These are phyloP conservation scores for Tursiops truncatus DNA, from an alignment of 2,113 vertebrate species.

Conservation along the genomic window DNA sequence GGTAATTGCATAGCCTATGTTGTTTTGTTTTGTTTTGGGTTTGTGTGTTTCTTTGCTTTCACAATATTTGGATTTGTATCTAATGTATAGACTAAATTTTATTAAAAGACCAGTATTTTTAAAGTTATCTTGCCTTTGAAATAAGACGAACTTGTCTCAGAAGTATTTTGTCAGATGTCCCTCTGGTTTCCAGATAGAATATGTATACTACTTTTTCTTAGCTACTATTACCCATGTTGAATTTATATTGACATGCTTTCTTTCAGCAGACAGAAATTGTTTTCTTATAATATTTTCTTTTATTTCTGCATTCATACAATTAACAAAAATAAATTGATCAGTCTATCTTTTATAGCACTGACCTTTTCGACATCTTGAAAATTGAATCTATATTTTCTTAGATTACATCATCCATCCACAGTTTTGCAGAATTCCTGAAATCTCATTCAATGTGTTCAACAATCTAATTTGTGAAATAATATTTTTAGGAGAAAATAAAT, in stretches of 20 bases:
- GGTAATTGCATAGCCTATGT: fast-evolving
- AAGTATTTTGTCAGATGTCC: background rate
- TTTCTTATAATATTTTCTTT: background rate
- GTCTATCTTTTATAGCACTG: background rate
- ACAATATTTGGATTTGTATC: background rate
- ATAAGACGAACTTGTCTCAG: background rate
- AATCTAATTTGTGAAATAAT: background rate
- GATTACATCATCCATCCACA: background rate
- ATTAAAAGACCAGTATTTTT: background rate
- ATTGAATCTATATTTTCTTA: background rate
- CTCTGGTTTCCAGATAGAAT: background rate
- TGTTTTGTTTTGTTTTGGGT: background rate
- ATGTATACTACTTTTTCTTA: no score
- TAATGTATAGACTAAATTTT: background rate
- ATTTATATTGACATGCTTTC: background rate
- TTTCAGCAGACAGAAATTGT: background rate
- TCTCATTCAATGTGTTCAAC: background rate
- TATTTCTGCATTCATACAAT: background rate
- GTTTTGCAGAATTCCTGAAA: background rate
- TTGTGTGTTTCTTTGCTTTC: background rate
- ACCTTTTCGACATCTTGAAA: background rate
- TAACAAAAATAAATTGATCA: background rate
- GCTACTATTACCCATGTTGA: fast-evolving
- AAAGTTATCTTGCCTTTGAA: background rate
- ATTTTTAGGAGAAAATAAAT: background rate